Evolutionary conservation across 2,888 invertebrate species (phyloP).

Genomic region (Rhagonycha fulva): DNA sequence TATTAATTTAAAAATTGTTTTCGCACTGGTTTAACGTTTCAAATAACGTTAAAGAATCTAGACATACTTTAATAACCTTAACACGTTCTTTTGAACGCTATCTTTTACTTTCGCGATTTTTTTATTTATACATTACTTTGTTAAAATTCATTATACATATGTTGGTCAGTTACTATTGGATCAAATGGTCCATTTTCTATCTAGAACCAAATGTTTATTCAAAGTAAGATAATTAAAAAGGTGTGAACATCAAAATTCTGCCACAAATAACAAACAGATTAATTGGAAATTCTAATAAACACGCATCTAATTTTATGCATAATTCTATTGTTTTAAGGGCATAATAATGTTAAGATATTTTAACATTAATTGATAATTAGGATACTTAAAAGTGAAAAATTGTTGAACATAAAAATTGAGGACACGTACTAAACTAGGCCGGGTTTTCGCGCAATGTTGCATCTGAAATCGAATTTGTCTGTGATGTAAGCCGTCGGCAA

Average conservation of each 20-base stretch:
- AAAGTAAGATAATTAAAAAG: background rate
- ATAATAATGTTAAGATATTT: background rate
- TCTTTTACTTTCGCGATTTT: too few relatives aligned
- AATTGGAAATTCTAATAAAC: background rate
- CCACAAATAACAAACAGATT: background rate
- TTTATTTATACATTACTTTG: too few relatives aligned
- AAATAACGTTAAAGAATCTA: too few relatives aligned
- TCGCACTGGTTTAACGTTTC: too few relatives aligned
- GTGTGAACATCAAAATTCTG: background rate
- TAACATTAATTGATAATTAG: background rate
- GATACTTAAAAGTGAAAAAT: background rate
- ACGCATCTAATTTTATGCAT: background rate
- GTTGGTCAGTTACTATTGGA: too few relatives aligned
- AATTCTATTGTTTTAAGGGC: background rate
- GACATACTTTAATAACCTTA: too few relatives aligned
- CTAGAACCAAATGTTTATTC: too few relatives aligned
- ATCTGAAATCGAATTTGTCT: conserved; percentile 52
- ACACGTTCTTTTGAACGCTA: too few relatives aligned
- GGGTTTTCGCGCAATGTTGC: conserved; percentile 54
- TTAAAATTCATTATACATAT: too few relatives aligned
- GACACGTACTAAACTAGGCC: conserved; percentile 49
- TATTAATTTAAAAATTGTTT: too few relatives aligned
- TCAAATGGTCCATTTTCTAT: too few relatives aligned
- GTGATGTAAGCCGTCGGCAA: conserved; percentile 43
- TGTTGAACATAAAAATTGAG: conserved; percentile 39